Evolutionary conservation across 2,113 vertebrate species (phyloP), one percentile per base, ranked within the genome.

Genomic region (Pelusios castaneus): DNA sequence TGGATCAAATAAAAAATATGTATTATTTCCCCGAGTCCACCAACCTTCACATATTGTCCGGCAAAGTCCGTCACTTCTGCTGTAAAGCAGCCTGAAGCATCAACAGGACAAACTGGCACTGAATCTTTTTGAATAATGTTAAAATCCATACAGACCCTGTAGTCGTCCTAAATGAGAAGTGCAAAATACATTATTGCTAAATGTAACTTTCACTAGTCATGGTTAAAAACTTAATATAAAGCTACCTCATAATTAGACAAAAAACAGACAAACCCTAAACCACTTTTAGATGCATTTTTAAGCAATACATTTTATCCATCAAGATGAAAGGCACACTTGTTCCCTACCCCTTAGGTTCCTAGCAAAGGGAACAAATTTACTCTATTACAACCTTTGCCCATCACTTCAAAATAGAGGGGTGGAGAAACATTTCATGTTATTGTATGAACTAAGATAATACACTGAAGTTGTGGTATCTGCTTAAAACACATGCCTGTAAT

Each of bases 41-140:
- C 95, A 84, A 99, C 99, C 99, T 99, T 99, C 96, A 99, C 99
- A 78, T 99, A 99, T 90, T 99, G 99, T 95, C 99, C 99, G n/a
- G 92, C 96, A 88, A 99, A 99, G 96, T 99, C 98, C 29, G 98
- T 94, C 96, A 99, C 99, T 96, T 99, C 99, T 21, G 98, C 95
- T 80, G 99, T 99, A 97, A 99, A 99, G 97, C 99, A 98, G 91
- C 99, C 99, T 0, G 99, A 99, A 4, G 99, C 98, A 92, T 99
- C 99, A 83, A 99, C 99, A 27, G 99, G 99, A 95, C 99, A 99
- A 97, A 99, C 95, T 1, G 99, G 99, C 41, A 97, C 88, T n/a
- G 99, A 99, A 96, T 99, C 99, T 93, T 98, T 99, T 98, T 98
- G 99, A 98, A 99, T 99, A 92, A 99, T 98, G 56, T 97, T 98